Evolutionary conservation across 2,888 invertebrate genomes (phyloP).

Genomic region (Drosophila lutescens): DNA sequence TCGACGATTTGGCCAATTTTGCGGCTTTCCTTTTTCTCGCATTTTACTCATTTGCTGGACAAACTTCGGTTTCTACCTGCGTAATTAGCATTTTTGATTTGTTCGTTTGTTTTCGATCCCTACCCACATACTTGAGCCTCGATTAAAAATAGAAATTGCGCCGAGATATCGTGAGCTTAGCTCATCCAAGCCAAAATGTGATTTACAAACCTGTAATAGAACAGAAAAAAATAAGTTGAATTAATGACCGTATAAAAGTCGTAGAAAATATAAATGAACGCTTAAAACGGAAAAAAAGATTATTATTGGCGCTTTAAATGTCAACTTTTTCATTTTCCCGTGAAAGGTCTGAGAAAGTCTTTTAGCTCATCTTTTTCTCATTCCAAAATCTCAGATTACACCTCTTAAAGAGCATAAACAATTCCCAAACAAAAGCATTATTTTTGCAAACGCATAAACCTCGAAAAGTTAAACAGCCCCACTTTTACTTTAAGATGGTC

Average conservation of each 20-base stretch:
- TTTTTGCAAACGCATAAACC: slow-evolving; percentile 49
- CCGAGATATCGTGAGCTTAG: slow-evolving; percentile 10
- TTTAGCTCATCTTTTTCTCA: slow-evolving; percentile 7
- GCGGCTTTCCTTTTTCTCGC: slow-evolving; percentile 34
- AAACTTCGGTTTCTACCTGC: slow-evolving; percentile 50
- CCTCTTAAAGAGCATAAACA: slow-evolving; percentile 23
- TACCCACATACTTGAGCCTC: slow-evolving; percentile 13
- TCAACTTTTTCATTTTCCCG: slow-evolving; percentile 4
- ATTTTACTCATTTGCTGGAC: slow-evolving; percentile 44
- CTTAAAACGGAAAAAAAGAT: not conserved
- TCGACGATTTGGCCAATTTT: slow-evolving; percentile 41
- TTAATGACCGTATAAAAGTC: not conserved
- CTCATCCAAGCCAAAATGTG: slow-evolving; percentile 21
- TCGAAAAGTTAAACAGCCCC: not conserved
- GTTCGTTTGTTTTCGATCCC: slow-evolving; percentile 23
- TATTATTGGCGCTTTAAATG: not conserved
- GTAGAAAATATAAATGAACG: not conserved
- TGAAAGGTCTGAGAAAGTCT: slow-evolving; percentile 16
- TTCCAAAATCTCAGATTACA: slow-evolving; percentile 2
- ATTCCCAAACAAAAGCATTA: slow-evolving; percentile 52
- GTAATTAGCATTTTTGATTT: slow-evolving; percentile 56
- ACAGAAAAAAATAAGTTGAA: not conserved
- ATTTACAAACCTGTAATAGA: slow-evolving; percentile 19
- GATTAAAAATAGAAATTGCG: slow-evolving; percentile 41
- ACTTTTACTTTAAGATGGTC: slow-evolving; percentile 22